Conservation (phyloP, 35 echinoderm and acorn worm genomes). For the Chiridota heheva region DNA sequence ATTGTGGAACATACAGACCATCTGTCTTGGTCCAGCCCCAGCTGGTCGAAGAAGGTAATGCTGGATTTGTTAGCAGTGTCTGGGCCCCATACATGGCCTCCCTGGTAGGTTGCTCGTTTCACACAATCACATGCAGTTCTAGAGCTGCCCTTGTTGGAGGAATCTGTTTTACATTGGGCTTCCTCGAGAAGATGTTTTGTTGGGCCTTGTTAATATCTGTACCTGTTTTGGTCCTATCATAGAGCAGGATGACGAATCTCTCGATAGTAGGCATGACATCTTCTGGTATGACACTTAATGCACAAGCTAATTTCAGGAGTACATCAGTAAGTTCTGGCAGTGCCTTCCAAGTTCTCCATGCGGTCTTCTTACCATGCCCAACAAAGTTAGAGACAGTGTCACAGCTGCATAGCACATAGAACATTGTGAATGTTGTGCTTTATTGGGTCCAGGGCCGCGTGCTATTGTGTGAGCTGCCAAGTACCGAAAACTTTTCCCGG, state of each 20-base stretch:
- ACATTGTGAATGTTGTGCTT: conserved; percentile 17
- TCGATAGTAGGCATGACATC: conserved; percentile 30
- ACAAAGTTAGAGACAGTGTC: conserved; percentile 58
- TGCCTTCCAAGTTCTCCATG: conserved; percentile 38
- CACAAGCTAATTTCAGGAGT: conserved; percentile 29
- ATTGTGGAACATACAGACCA: neutral
- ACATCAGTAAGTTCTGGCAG: conserved; percentile 51
- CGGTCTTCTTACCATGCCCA: conserved; percentile 64
- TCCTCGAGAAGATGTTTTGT: neutral
- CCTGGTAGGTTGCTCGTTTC: conserved; percentile 14
- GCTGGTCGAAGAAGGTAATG: neutral
- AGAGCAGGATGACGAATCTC: conserved; percentile 62
- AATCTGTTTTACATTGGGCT: no score
- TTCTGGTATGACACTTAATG: conserved; percentile 46
- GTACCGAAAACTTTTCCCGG: conserved; percentile 34
- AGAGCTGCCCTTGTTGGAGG: neutral
- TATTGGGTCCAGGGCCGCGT: conserved; percentile 34
- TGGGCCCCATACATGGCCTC: no score
- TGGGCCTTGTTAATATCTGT: conserved; percentile 6
- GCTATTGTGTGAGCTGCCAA: conserved; percentile 41
- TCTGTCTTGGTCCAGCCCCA: conserved; percentile 29
- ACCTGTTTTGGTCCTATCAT: conserved; percentile 38
- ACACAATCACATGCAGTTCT: conserved; percentile 1
- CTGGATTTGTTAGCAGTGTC: neutral
- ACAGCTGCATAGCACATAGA: conserved; percentile 55